Evolutionary conservation across 2,113 vertebrate genomes (phyloP).

Genomic region (Heterotilapia buettikoferi): DNA sequence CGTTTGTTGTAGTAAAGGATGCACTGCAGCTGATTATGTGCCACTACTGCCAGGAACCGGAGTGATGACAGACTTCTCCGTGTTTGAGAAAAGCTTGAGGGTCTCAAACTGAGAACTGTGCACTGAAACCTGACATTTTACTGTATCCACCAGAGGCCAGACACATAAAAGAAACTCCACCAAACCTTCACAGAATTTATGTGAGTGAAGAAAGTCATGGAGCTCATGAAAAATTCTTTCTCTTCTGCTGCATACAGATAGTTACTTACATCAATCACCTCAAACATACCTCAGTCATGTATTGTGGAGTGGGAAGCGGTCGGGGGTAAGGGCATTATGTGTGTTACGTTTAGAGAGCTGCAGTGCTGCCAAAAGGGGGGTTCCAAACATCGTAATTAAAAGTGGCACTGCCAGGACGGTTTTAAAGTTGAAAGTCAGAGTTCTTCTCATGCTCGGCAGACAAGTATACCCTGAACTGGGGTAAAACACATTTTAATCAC

Average conservation of each 20-base stretch:
- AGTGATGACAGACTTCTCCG: neutral
- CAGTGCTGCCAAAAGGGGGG: neutral
- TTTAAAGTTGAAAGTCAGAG: conserved; percentile 31
- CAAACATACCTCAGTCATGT: conserved; percentile 17
- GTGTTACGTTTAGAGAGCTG: conserved; percentile 4
- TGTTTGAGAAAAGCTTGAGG: neutral
- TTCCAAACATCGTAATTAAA: conserved; percentile 56
- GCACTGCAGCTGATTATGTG: neutral
- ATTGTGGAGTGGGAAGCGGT: neutral
- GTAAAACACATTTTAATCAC: conserved; percentile 65
- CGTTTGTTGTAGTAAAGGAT: neutral
- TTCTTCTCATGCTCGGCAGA: conserved; percentile 1
- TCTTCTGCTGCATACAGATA: conserved; percentile 39
- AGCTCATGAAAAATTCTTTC: conserved; percentile 52
- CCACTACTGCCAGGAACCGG: neutral
- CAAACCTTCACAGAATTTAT: conserved; percentile 44
- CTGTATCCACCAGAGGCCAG: conserved; percentile 32
- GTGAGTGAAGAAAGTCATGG: conserved; percentile 28
- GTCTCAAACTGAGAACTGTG: neutral
- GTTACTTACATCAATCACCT: conserved; percentile 30
- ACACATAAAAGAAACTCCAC: conserved; percentile 37
- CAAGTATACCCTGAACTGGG: conserved; percentile 12
- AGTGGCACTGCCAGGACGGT: conserved; percentile 34
- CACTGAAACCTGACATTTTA: conserved; percentile 36
- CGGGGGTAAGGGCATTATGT: neutral